Evolutionary conservation across 2,113 vertebrate species (phyloP).

Genomic region (Hucho hucho): DNA sequence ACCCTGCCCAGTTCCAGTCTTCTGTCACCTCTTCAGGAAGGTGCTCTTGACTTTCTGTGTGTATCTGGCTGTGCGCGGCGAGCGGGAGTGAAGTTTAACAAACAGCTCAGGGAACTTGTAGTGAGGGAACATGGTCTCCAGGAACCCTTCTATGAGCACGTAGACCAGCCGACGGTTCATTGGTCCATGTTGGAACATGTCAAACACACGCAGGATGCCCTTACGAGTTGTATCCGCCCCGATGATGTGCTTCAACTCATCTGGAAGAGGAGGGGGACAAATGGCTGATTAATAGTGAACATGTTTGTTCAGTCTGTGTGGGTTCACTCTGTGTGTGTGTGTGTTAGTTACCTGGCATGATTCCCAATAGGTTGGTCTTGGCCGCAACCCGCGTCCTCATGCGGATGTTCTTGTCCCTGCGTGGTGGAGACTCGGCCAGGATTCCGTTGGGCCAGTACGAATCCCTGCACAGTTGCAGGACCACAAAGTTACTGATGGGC

Average conservation of each 20-base stretch:
- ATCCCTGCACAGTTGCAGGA: constrained; percentile 76
- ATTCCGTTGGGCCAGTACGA: constrained; percentile 98
- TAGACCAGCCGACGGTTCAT: constrained; percentile 95
- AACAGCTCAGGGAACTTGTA: constrained; percentile 98
- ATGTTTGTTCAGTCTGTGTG: background rate
- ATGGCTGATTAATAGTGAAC: background rate
- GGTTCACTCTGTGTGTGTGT: background rate
- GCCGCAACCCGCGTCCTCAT: constrained; percentile 96
- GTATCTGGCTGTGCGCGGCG: constrained; percentile 88
- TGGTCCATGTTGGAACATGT: constrained; percentile 98
- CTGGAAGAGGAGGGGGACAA: constrained; percentile 38
- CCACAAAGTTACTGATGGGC: background rate
- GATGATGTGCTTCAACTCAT: constrained; percentile 81
- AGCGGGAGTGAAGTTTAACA: constrained; percentile 94
- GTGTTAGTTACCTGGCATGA: constrained; percentile 88
- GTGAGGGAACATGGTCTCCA: constrained; percentile 97
- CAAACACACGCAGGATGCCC: constrained; percentile 95
- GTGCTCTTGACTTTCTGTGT: constrained; percentile 87
- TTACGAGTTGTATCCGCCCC: constrained; percentile 88
- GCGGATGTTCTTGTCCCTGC: constrained; percentile 88
- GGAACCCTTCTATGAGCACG: constrained; percentile 95
- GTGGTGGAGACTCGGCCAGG: constrained; percentile 88
- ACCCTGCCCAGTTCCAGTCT: constrained; percentile 33
- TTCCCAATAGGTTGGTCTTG: constrained; percentile 91
- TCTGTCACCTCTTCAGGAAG: constrained; percentile 96